phyloP scores from a whole-genome alignment of 35 echinoderm and acorn worm genomes.

The Strongylocentrotus purpuratus region DNA sequence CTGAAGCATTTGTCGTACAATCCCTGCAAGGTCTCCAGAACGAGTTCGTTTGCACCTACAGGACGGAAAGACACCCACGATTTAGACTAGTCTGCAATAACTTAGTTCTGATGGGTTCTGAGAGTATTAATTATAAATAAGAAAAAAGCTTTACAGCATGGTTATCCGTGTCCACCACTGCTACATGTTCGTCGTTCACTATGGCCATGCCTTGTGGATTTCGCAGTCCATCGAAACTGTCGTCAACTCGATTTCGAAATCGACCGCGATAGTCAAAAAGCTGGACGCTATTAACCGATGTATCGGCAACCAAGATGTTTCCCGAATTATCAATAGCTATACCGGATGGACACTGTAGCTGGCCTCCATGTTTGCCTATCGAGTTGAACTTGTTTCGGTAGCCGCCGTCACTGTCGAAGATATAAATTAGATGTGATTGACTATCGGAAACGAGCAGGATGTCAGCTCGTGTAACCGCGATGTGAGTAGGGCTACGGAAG shows the following conservation, averaged over 20 bases:
- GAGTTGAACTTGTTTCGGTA: slow-evolving; percentile 60
- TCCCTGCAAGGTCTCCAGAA: too few species aligned
- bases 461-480: slow-evolving; percentile 68
- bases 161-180: slow-evolving; percentile 59
- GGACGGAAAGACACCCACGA: too few species aligned
- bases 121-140: slow-evolving; percentile 46
- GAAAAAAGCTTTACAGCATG: slow-evolving; percentile 74
- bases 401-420: slow-evolving; percentile 70
- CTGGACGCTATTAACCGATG: slow-evolving; percentile 55
- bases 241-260: slow-evolving; percentile 66
- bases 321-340: slow-evolving; percentile 61
- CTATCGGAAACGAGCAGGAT: slow-evolving; percentile 70
- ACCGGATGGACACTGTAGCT: slow-evolving; percentile 66
- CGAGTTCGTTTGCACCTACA: too few species aligned
- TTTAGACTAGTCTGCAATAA: too few species aligned
- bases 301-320: slow-evolving; percentile 74
- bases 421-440: slow-evolving; percentile 57
- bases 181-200: slow-evolving; percentile 54
- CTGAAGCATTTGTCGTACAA: too few species aligned
- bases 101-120: background rate
- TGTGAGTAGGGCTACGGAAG: slow-evolving; percentile 62
- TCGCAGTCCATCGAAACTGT: slow-evolving; percentile 62
- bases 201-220: slow-evolving; percentile 69
- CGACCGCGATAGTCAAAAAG: slow-evolving; percentile 66
- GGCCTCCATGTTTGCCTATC: slow-evolving; percentile 63